Percentiles rank a stretch among this genome's conserved stretches.
Evolutionary conservation across 2,113 vertebrate genomes (phyloP).

Genomic region (Rhabdornis inornatus): DNA sequence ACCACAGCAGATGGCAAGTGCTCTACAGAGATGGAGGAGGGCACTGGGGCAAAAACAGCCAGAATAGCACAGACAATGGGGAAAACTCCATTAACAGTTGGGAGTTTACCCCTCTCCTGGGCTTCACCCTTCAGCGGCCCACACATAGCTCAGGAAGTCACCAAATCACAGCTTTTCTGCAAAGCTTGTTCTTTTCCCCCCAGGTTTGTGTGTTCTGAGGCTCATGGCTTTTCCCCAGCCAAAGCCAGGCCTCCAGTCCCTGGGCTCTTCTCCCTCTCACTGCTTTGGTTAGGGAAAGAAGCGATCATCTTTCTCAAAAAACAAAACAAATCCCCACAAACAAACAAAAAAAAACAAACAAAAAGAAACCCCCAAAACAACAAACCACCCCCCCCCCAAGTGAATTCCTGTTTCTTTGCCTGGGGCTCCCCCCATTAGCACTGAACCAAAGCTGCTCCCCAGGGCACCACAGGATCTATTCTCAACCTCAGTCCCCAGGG

Average conservation of each 20-base stretch:
- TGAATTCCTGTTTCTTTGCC: background rate
- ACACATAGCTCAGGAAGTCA: background rate
- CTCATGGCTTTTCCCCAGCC: background rate
- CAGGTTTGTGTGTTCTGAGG: background rate
- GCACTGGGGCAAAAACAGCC: background rate
- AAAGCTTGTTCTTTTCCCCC: background rate
- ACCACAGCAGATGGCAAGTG: constrained; percentile 72
- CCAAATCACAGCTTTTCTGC: background rate
- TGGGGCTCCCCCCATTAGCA: background rate
- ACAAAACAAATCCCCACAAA: background rate
- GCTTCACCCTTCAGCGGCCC: background rate
- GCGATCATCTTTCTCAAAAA: background rate
- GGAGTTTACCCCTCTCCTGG: background rate
- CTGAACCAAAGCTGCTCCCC: background rate
- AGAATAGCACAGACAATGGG: background rate
- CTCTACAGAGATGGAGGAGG: background rate
- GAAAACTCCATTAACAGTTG: background rate
- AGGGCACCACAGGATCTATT: background rate
- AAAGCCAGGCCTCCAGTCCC: background rate
- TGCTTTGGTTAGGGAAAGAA: background rate
- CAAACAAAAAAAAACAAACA: background rate
- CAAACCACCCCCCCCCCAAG: accelerated
- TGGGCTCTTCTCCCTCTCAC: background rate
- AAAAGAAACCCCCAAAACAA: background rate
- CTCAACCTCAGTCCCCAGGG: background rate